These are phyloP conservation scores for Paedocypris micromegethes DNA, from an alignment of 2,797 vertebrate species.

Conservation along the genomic window DNA sequence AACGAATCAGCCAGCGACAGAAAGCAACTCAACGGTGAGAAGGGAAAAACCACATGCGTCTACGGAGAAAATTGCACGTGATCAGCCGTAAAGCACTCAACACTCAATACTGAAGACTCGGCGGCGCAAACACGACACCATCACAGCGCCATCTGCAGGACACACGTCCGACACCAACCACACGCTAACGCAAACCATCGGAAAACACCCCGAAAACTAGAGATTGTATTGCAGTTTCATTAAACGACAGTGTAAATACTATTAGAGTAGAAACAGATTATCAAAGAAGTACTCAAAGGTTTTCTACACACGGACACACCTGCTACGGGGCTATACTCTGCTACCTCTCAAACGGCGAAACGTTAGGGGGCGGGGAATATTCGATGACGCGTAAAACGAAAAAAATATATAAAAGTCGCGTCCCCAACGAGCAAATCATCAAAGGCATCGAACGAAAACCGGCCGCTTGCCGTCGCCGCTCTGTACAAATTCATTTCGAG, in stretches of 20 bases:
- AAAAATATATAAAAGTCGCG: too few relatives aligned
- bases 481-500: neutral
- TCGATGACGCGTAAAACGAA: too few relatives aligned
- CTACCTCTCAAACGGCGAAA: slow-evolving; percentile 3
- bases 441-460: slow-evolving; percentile 6
- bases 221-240: slow-evolving; percentile 91
- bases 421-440: slow-evolving; percentile 1
- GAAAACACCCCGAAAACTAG: slow-evolving; percentile 73
- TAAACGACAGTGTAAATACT: slow-evolving; percentile 85
- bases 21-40: slow-evolving; percentile 71
- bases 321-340: slow-evolving; percentile 60
- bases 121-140: slow-evolving; percentile 80
- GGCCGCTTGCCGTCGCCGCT: too few relatives aligned
- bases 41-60: slow-evolving; percentile 71
- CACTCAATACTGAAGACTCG: slow-evolving; percentile 92
- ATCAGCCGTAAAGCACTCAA: slow-evolving; percentile 86
- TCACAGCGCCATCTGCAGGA: slow-evolving; percentile 67
- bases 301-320: slow-evolving; percentile 79
- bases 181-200: slow-evolving; percentile 65
- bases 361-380: too few relatives aligned
- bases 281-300: slow-evolving; percentile 79
- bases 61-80: slow-evolving; percentile 81
- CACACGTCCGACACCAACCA: slow-evolving; percentile 73
- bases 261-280: slow-evolving; percentile 86
- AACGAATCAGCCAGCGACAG: slow-evolving; percentile 70